A percentile compares a stretch with the other conserved stretches of the same genome.
Conservation (phyloP, 2,113 vertebrate genomes). For the Neogale vison region DNA sequence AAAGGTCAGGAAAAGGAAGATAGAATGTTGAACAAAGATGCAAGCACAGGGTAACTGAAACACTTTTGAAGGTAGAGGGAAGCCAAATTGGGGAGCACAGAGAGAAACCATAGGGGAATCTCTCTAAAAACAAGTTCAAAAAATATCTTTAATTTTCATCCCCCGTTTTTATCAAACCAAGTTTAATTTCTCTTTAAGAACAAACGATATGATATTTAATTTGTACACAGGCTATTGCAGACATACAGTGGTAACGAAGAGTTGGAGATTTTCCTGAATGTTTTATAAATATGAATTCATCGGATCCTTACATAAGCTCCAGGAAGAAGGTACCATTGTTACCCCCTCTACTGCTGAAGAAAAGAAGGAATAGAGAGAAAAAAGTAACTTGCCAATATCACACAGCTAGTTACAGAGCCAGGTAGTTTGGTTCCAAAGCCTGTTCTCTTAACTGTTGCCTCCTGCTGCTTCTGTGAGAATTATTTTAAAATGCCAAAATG, state of each 20-base stretch:
- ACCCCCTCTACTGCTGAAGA: neutral
- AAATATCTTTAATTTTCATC: neutral
- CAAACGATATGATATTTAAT: neutral
- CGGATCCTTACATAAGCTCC: neutral
- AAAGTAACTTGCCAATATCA: neutral
- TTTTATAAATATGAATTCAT: neutral
- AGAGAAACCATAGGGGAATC: neutral
- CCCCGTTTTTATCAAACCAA: neutral
- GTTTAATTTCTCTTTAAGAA: neutral
- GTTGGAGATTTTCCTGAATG: neutral
- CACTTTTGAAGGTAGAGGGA: neutral
- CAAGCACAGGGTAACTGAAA: neutral
- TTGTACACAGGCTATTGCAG: neutral
- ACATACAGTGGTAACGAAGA: neutral
- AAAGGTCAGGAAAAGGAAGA: neutral
- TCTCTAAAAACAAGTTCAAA: neutral
- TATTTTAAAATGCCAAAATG: neutral
- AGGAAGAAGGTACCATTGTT: neutral
- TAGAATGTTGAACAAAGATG: neutral
- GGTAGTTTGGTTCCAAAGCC: neutral
- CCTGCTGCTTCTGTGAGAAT: neutral
- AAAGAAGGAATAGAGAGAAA: neutral
- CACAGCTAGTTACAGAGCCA: neutral
- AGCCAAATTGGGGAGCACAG: neutral
- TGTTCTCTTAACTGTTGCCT: neutral